A percentile compares a stretch with the other conserved stretches of the same genome.
These are phyloP conservation scores for Raphicerus campestris DNA, from an alignment of 2,113 vertebrate genomes.

Conservation along the genomic window DNA sequence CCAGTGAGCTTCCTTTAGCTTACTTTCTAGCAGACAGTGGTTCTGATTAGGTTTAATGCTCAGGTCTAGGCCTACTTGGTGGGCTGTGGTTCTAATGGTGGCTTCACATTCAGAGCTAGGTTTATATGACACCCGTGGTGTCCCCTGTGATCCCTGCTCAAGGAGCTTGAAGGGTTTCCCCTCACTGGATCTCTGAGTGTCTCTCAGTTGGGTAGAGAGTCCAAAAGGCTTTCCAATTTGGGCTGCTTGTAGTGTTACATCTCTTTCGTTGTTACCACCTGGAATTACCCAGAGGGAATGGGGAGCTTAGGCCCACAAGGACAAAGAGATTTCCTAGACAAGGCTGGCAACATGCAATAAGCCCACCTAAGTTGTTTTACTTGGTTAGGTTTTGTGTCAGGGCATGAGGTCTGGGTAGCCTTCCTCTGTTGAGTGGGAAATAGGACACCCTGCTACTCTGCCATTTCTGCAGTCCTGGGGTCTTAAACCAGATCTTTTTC, in stretches of 20 bases:
- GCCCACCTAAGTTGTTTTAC: accelerated
- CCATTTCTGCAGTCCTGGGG: background rate
- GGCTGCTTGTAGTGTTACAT: background rate
- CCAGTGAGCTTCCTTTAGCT: background rate
- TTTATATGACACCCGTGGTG: background rate
- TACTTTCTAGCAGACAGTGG: background rate
- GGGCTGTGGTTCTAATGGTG: background rate
- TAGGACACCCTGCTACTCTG: background rate
- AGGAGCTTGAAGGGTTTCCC: background rate
- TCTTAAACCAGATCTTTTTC: background rate
- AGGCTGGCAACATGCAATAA: background rate
- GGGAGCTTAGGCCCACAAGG: background rate
- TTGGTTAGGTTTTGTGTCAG: background rate
- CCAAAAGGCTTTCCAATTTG: background rate
- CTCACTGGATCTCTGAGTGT: background rate
- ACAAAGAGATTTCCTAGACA: background rate
- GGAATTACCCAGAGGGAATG: background rate
- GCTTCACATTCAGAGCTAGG: background rate
- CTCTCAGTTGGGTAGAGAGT: background rate
- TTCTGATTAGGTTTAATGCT: background rate
- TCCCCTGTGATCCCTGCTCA: background rate
- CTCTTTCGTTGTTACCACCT: background rate
- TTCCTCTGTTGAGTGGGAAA: background rate
- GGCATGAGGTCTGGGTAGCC: background rate
- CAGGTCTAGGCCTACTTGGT: background rate